Evolutionary conservation across 2,888 invertebrate genomes (phyloP).

Genomic region (Eueremaeus valkanovi): DNA sequence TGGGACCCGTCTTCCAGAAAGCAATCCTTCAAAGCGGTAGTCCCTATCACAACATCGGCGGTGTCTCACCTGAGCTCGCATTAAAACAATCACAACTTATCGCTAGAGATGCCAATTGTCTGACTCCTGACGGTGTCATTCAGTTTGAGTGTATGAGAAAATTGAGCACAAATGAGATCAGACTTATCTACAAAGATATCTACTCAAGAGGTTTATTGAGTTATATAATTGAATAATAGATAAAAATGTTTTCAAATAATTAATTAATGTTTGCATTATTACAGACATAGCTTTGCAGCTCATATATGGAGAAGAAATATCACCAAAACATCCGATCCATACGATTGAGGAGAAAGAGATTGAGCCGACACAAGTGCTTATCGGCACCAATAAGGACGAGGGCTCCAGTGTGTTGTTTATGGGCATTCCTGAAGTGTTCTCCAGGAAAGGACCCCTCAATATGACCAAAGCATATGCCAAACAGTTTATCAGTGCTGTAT

Average conservation of each 20-base stretch:
- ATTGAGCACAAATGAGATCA: not conserved
- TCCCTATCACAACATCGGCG: constrained; percentile 19
- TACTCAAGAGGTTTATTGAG: not conserved
- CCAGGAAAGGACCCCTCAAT: not conserved
- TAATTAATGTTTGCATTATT: too few species aligned
- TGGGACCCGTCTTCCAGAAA: not conserved
- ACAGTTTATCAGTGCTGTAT: not conserved
- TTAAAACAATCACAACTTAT: not conserved
- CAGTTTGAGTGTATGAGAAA: not conserved
- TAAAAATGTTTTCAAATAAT: not conserved
- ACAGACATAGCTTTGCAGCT: constrained; percentile 8
- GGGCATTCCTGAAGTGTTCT: not conserved
- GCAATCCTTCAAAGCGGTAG: constrained; percentile 33
- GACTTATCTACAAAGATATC: not conserved
- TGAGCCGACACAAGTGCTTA: not conserved
- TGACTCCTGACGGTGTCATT: not conserved
- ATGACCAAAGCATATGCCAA: not conserved
- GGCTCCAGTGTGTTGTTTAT: not conserved
- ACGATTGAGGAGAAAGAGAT: not conserved
- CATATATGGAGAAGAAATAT: not conserved
- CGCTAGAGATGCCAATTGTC: constrained; percentile 5
- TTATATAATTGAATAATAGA: not conserved
- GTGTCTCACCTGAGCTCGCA: not conserved
- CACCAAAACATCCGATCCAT: not conserved
- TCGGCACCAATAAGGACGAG: not conserved